Evolutionary conservation across 2,113 vertebrate species (phyloP).

Genomic region (Ifrita kowaldi): DNA sequence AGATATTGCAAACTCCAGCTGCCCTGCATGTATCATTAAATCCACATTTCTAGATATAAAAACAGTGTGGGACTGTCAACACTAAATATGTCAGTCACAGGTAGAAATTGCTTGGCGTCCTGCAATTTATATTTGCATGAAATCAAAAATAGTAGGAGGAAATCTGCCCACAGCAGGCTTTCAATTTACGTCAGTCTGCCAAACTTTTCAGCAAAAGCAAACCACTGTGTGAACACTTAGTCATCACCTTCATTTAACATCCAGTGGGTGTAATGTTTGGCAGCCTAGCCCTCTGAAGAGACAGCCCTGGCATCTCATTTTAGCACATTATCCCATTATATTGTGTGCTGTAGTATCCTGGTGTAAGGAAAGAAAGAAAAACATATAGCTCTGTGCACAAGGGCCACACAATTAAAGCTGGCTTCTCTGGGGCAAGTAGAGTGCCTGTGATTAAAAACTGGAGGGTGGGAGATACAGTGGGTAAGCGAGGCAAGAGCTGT

Average conservation of each 20-base stretch:
- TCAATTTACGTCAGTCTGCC: conserved; percentile 66
- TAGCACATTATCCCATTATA: conserved; percentile 40
- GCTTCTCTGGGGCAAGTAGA: background rate
- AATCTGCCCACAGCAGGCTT: conserved; percentile 65
- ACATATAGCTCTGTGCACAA: background rate
- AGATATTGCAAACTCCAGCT: background rate
- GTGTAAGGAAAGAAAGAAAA: background rate
- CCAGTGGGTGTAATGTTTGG: conserved; percentile 62
- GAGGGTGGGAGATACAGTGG: background rate
- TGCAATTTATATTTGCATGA: conserved; percentile 61
- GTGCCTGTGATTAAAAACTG: background rate
- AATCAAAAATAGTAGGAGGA: conserved; percentile 65
- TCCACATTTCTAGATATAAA: background rate
- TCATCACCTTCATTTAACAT: conserved; percentile 61
- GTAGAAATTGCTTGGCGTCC: conserved; percentile 32
- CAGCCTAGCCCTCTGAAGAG: conserved; percentile 41
- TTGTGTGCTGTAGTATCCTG: background rate
- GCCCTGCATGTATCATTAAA: background rate
- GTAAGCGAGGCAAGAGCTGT: background rate
- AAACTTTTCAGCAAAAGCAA: conserved; percentile 48
- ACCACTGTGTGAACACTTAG: conserved; percentile 50
- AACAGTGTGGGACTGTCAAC: conserved; percentile 46
- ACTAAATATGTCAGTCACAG: conserved; percentile 62
- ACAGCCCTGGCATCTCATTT: conserved; percentile 41
- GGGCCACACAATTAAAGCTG: background rate